Conservation (phyloP, 2,113 vertebrate genomes). For the Esox niger region DNA sequence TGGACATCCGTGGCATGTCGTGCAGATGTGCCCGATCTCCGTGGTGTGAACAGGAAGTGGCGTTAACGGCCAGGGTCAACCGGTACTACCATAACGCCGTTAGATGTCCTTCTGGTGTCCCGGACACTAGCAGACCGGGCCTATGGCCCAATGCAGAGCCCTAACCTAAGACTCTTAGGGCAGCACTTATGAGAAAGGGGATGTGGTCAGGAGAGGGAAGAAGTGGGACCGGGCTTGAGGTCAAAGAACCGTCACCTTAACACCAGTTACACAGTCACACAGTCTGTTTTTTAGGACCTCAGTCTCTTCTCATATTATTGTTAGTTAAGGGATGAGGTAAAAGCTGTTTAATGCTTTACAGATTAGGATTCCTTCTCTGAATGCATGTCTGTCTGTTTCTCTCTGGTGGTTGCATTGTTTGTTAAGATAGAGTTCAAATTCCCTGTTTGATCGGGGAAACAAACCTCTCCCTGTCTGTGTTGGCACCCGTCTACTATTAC, state of each 20-base stretch:
- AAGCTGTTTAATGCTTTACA: no score
- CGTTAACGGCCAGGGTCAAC: not conserved
- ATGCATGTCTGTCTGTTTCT: not conserved
- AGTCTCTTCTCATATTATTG: no score
- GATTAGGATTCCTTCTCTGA: no score
- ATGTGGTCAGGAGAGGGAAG: not conserved
- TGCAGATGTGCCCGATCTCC: not conserved
- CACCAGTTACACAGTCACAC: no score
- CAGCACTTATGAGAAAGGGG: not conserved
- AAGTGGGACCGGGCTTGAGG: not conserved
- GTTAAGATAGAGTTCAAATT: constrained; percentile 14
- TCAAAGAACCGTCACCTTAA: no score
- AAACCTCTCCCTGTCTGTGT: constrained; percentile 11
- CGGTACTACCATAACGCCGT: not conserved
- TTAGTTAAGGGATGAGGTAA: no score
- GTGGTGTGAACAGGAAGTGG: not conserved
- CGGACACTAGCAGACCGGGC: not conserved
- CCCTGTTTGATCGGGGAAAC: constrained; percentile 5
- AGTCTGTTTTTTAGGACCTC: no score
- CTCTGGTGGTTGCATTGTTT: constrained; percentile 3
- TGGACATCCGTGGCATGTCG: not conserved
- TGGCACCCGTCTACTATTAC: constrained; percentile 9
- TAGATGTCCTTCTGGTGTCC: not conserved
- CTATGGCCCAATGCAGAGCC: not conserved
- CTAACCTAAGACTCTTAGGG: not conserved